phyloP scores from a whole-genome alignment of 1,140 invertebrate genomes.

The Magallana angulata region DNA sequence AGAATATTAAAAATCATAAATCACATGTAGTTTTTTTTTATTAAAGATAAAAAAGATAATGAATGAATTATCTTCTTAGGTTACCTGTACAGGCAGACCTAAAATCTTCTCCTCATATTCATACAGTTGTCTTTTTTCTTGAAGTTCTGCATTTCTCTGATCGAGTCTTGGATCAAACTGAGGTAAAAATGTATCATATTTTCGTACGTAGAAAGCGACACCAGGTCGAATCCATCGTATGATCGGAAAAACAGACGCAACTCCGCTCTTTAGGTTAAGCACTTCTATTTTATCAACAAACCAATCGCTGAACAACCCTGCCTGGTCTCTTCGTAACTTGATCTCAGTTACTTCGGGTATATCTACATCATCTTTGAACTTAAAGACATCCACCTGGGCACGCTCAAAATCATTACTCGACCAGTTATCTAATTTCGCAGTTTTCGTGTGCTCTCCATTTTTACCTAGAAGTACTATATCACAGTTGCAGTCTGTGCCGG shows the following conservation, averaged over 20 bases:
- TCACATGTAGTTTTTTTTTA: no score
- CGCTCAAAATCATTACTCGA: constrained; percentile 77
- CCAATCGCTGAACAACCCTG: constrained; percentile 77
- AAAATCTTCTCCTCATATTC: constrained; percentile 54
- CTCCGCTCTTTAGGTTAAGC: constrained; percentile 66
- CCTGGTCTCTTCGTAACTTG: constrained; percentile 78
- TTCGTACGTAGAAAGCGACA: constrained; percentile 72
- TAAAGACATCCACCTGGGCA: constrained; percentile 72
- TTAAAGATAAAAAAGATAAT: no score
- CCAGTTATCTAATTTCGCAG: constrained; percentile 70
- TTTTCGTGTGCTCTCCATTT: constrained; percentile 61
- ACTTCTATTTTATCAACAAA: constrained; percentile 78
- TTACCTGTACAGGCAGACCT: constrained; percentile 47
- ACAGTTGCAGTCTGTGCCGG: constrained; percentile 61
- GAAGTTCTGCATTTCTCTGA: constrained; percentile 68
- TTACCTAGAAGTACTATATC: constrained; percentile 71
- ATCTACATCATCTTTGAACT: constrained; percentile 18
- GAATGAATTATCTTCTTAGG: no score
- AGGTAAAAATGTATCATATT: constrained; percentile 75
- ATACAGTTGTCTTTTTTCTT: constrained; percentile 69
- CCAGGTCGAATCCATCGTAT: constrained; percentile 79
- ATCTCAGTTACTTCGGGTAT: constrained; percentile 24
- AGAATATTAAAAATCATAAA: no score
- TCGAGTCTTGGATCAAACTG: constrained; percentile 70
- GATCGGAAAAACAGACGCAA: constrained; percentile 76